Evolutionary conservation across 1,140 invertebrate genomes (phyloP).

Genomic region (Uloborus diversus): DNA sequence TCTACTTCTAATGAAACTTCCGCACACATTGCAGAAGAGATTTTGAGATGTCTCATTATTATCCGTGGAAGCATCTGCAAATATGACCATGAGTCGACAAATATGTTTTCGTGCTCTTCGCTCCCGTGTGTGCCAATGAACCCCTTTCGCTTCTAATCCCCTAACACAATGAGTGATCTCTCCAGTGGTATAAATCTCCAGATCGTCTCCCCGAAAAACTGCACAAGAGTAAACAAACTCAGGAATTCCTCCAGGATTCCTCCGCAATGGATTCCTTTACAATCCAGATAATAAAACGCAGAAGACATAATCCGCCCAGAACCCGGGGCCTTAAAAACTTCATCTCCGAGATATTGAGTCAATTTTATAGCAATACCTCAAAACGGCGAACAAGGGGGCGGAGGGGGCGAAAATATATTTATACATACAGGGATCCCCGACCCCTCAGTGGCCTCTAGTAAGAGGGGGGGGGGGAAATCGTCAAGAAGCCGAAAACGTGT

Average conservation of each 20-base stretch:
- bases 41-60: too few relatives aligned
- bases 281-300: not conserved
- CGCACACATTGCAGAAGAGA: too few relatives aligned
- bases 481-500: not conserved
- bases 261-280: not conserved
- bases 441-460: slow-evolving; percentile 9
- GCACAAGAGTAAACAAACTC: slow-evolving; percentile 34
- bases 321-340: slow-evolving; percentile 40
- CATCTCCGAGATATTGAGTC: slow-evolving; percentile 35
- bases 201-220: slow-evolving; percentile 12
- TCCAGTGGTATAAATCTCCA: slow-evolving; percentile 34
- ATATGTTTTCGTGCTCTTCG: too few relatives aligned
- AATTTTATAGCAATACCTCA: slow-evolving; percentile 52
- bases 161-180: slow-evolving; percentile 19
- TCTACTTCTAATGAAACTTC: too few relatives aligned
- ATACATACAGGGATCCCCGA: not conserved
- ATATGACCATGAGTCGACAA: too few relatives aligned
- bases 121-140: too few relatives aligned
- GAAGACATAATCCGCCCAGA: slow-evolving; percentile 13
- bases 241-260: not conserved
- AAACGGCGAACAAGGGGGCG: not conserved
- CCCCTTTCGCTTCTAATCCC: not conserved
- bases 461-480: too few relatives aligned
- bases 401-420: not conserved
- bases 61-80: too few relatives aligned